Conservation (phyloP, 2,888 invertebrate species). For the Eupithecia centaureata region DNA sequence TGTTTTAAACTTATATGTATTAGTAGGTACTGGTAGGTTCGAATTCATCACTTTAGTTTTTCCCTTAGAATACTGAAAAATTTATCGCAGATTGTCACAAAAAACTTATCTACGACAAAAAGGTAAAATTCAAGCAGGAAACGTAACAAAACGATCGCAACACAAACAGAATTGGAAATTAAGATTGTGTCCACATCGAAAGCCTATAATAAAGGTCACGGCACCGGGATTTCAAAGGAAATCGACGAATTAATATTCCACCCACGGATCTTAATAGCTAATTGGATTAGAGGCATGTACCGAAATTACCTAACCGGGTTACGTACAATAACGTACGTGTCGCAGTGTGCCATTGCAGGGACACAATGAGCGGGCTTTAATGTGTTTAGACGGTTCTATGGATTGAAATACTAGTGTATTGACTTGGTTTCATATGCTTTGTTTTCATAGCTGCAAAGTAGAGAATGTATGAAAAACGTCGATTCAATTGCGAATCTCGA, state of each 20-base stretch:
- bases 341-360: slow-evolving; percentile 42
- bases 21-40: no score
- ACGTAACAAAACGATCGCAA: slow-evolving; percentile 22
- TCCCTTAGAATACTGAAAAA: neutral
- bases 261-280: slow-evolving; percentile 83
- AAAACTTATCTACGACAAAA: neutral
- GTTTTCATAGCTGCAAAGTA: no score
- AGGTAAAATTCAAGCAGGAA: slow-evolving; percentile 1
- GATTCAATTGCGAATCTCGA: neutral
- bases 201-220: slow-evolving; percentile 63
- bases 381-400: slow-evolving; percentile 4
- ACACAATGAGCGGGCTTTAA: slow-evolving; percentile 19
- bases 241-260: slow-evolving; percentile 80
- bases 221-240: slow-evolving; percentile 66
- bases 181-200: slow-evolving; percentile 36
- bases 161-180: slow-evolving; percentile 36
- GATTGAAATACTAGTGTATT: slow-evolving; percentile 4
- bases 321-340: slow-evolving; percentile 77
- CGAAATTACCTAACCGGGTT: slow-evolving; percentile 80
- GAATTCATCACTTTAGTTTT: neutral
- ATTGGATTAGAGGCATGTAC: slow-evolving; percentile 83
- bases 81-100: neutral
- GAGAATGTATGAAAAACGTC: no score
- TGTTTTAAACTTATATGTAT: no score
- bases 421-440: neutral